Conservation (phyloP, 1,140 invertebrate species). For the Pachypsylla venusta region DNA sequence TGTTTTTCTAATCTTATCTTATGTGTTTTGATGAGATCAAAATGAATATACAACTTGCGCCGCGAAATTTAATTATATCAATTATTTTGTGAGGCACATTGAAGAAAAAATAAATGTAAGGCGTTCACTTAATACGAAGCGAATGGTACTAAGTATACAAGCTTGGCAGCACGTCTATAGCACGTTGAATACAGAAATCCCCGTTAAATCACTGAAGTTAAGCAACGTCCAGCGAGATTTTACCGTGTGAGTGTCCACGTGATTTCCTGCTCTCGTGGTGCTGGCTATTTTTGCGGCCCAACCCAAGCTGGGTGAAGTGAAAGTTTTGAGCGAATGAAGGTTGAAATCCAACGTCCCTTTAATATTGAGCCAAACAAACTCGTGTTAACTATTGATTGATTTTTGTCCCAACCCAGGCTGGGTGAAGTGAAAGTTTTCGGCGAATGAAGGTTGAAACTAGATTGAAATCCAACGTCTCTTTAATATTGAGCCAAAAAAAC, state of each 20-base stretch:
- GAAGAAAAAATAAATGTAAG: background rate
- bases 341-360: background rate
- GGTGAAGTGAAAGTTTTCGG: background rate
- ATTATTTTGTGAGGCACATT: background rate
- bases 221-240: background rate
- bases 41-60: background rate
- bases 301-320: background rate
- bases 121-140: too few species aligned
- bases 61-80: background rate
- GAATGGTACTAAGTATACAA: too few species aligned
- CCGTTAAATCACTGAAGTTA: background rate
- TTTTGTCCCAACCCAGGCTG: background rate
- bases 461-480: background rate
- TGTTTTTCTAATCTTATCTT: too few species aligned
- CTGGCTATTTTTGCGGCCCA: background rate
- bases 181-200: too few species aligned
- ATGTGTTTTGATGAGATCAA: background rate
- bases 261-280: background rate
- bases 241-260: background rate
- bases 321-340: background rate
- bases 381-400: background rate
- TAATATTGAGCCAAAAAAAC: background rate
- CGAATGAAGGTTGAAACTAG: background rate
- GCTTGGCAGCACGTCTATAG: too few species aligned
- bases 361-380: background rate